Conservation (phyloP, 2,888 invertebrate genomes). For the Rapana venosa region DNA sequence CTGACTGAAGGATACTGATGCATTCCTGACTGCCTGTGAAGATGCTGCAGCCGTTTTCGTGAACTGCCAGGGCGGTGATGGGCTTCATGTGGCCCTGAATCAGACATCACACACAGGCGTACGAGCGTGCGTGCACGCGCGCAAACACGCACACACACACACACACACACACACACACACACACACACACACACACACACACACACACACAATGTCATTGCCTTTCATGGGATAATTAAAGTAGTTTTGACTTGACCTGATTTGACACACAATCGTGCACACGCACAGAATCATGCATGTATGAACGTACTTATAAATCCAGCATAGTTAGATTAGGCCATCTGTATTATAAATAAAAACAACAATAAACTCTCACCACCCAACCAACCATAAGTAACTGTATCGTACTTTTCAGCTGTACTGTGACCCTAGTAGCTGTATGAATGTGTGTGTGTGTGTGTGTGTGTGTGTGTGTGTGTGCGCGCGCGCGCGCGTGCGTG, state of each 20-base stretch:
- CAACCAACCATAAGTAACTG: too few species aligned
- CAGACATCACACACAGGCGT: neutral
- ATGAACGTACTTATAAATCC: neutral
- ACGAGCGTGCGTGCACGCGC: too few species aligned
- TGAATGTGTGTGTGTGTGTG: too few species aligned
- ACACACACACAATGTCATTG: neutral
- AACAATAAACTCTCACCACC: too few species aligned
- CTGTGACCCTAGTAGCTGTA: too few species aligned
- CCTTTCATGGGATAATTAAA: too few species aligned
- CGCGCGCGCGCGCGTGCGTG: too few species aligned
- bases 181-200: neutral
- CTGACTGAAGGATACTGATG: conserved; percentile 82
- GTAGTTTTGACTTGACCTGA: too few species aligned
- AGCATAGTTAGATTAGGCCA: too few species aligned
- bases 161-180: neutral
- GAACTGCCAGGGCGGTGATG: conserved; percentile 91
- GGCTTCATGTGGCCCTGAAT: conserved; percentile 96
- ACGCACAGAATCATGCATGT: neutral
- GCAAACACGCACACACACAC: neutral
- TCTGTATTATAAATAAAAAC: too few species aligned
- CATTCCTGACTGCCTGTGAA: conserved; percentile 97
- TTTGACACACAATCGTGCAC: neutral
- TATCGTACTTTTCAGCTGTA: too few species aligned
- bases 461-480: too few species aligned
- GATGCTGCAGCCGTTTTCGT: conserved; percentile 83